A percentile compares a stretch with the other conserved stretches of the same genome.
Conservation (phyloP, 2,888 invertebrate genomes). For the Panzeria rudis region DNA sequence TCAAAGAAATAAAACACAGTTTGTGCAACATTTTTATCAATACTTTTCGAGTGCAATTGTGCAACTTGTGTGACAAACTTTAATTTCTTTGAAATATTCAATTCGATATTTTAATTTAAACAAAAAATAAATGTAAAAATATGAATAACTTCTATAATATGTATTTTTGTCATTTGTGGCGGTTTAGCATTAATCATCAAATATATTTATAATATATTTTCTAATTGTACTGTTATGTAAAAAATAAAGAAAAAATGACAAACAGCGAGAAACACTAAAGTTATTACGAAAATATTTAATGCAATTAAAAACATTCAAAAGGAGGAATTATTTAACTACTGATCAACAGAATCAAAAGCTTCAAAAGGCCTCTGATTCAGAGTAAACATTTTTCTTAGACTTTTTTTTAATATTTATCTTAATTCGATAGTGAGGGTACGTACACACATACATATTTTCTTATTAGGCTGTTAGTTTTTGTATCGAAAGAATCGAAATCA, state of each 20-base stretch:
- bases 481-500: not conserved
- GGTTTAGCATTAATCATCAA: constrained; percentile 62
- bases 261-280: not conserved
- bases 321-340: constrained; percentile 40
- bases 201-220: constrained; percentile 51
- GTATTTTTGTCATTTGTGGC: not conserved
- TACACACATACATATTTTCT: not conserved
- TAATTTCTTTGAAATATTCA: constrained; percentile 53
- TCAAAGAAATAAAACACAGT: too few species aligned
- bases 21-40: not conserved
- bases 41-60: constrained; percentile 22
- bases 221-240: constrained; percentile 41
- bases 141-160: not conserved
- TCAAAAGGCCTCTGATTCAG: too few species aligned
- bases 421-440: not conserved
- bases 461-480: not conserved
- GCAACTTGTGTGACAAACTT: constrained; percentile 51
- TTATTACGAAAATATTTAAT: constrained; percentile 43
- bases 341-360: not conserved
- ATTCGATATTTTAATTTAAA: constrained; percentile 13
- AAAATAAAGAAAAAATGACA: not conserved
- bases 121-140: not conserved
- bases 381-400: not conserved
- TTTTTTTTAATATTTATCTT: not conserved
- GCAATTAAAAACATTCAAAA: constrained; percentile 46